Evolutionary conservation across 2,888 invertebrate genomes (phyloP).

Genomic region (Copidosoma aretas): DNA sequence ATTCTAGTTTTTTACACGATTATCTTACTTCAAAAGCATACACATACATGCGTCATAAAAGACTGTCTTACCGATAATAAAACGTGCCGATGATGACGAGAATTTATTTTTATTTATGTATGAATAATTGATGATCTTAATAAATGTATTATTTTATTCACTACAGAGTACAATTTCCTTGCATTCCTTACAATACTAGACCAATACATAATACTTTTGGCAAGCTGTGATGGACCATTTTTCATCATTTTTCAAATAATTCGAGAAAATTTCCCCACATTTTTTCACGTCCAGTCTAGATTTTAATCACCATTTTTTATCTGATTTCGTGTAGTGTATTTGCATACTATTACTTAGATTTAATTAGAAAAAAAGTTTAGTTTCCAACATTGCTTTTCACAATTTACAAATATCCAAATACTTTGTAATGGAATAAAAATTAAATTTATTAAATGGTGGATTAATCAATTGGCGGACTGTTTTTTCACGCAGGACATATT

Average conservation of each 20-base stretch:
- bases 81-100: too few relatives aligned
- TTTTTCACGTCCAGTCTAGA: neutral
- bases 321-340: neutral
- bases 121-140: constrained; percentile 4
- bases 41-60: too few relatives aligned
- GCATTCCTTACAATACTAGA: neutral
- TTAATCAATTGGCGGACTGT: constrained; percentile 1
- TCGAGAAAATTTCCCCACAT: neutral
- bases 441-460: neutral
- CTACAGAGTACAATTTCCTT: neutral
- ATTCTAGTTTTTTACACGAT: too few relatives aligned
- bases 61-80: too few relatives aligned
- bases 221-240: neutral
- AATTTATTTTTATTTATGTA: neutral
- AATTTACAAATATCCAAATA: neutral
- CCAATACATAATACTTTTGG: neutral
- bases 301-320: neutral
- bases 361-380: neutral
- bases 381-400: neutral
- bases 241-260: neutral
- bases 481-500: constrained; percentile 2
- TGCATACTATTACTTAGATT: neutral
- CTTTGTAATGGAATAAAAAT: constrained; percentile 4
- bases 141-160: neutral
- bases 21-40: too few relatives aligned